phyloP scores from a whole-genome alignment of 2,113 vertebrate genomes.

The Xenopus tropicalis region DNA sequence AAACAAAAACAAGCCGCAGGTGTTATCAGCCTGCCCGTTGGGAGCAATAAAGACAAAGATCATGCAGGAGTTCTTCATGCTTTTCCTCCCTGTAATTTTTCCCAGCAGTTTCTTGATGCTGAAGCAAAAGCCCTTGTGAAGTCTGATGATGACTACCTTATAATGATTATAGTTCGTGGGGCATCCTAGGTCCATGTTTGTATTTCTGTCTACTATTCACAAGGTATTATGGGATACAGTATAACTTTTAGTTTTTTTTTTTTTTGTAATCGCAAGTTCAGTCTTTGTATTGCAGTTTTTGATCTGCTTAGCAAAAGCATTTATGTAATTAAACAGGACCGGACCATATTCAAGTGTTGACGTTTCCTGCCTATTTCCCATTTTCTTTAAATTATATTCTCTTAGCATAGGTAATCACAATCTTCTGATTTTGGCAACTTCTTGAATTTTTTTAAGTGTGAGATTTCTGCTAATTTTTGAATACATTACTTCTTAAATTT shows the following conservation, averaged over 20 bases:
- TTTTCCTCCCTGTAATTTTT: constrained; percentile 98
- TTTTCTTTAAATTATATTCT: too few species aligned
- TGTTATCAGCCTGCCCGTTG: constrained; percentile 96
- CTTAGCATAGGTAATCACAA: too few species aligned
- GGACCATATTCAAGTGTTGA: neutral
- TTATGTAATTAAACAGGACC: neutral
- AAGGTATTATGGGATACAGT: constrained; percentile 86
- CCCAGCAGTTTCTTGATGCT: constrained; percentile 98
- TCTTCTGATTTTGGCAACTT: too few species aligned
- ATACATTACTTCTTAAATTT: too few species aligned
- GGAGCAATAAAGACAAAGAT: constrained; percentile 97
- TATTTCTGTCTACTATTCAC: constrained; percentile 74
- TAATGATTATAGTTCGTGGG: constrained; percentile 98
- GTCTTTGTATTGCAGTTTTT: constrained; percentile 15
- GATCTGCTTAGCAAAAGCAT: constrained; percentile 55
- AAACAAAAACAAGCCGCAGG: constrained; percentile 99
- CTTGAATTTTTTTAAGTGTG: too few species aligned
- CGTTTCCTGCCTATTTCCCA: too few species aligned
- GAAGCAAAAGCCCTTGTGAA: constrained; percentile 96
- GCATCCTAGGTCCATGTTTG: constrained; percentile 81
- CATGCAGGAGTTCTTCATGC: constrained; percentile 96
- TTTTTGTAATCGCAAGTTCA: constrained; percentile 15
- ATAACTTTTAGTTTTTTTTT: constrained; percentile 41
- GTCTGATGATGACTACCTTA: constrained; percentile 98
- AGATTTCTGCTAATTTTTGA: too few species aligned